phyloP scores from a whole-genome alignment of 92 coral and sea anemone species.

The Montipora capitata region DNA sequence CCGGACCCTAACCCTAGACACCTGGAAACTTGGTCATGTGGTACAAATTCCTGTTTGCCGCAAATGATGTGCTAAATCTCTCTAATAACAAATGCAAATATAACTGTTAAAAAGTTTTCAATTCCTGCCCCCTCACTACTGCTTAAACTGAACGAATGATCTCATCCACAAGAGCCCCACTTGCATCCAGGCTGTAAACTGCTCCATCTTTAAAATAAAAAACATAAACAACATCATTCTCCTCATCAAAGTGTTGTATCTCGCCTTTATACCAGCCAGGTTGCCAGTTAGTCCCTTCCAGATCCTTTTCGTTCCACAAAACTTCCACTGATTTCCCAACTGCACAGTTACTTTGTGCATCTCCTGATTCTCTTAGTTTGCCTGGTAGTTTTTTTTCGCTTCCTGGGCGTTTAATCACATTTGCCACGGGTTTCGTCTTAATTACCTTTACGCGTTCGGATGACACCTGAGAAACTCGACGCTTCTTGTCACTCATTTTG shows the following conservation, averaged over 20 bases:
- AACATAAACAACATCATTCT: conserved; percentile 14
- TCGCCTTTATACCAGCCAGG: conserved; percentile 61
- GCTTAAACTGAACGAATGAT: conserved; percentile 21
- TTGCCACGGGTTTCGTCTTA: conserved; percentile 1
- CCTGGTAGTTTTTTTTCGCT: conserved; percentile 35
- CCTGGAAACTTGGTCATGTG: not conserved
- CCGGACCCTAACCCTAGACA: not conserved
- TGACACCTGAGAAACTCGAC: not conserved
- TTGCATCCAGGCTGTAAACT: conserved; percentile 31
- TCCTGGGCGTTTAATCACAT: conserved; percentile 14
- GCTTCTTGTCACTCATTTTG: not conserved
- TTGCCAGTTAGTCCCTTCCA: conserved; percentile 45
- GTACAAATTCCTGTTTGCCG: not conserved
- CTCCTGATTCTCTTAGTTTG: conserved; percentile 2
- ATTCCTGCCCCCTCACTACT: conserved; percentile 23
- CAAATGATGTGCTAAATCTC: conserved; percentile 3
- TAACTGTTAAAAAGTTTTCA: conserved; percentile 24
- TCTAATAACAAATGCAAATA: conserved; percentile 14
- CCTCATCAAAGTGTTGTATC: conserved; percentile 39
- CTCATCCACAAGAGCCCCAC: conserved; percentile 47
- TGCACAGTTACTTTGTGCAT: conserved; percentile 7
- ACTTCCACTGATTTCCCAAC: conserved; percentile 61
- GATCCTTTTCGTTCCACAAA: conserved; percentile 55
- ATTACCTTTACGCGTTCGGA: not conserved
- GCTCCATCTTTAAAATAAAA: conserved; percentile 51